Conservation (phyloP, 1,140 invertebrate species). For the Protaetia brevitarsis region DNA sequence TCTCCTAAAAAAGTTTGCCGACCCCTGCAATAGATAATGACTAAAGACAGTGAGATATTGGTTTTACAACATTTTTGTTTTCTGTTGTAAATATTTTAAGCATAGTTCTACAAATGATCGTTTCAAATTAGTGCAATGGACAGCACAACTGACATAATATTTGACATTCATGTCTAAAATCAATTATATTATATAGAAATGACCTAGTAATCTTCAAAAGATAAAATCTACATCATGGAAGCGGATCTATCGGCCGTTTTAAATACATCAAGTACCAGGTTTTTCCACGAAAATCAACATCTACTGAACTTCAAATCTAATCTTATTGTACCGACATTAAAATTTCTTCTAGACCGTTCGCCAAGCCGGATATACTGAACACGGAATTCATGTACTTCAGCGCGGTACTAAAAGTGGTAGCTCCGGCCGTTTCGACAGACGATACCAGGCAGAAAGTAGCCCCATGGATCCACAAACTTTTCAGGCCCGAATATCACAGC, state of each 20-base stretch:
- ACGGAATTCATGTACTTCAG: constrained; percentile 39
- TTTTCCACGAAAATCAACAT: too few species aligned
- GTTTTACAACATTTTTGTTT: too few species aligned
- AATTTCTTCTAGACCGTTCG: neutral
- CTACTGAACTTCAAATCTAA: too few species aligned
- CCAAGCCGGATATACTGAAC: constrained; percentile 33
- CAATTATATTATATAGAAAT: neutral
- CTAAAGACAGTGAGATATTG: too few species aligned
- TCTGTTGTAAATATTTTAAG: too few species aligned
- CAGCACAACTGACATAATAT: too few species aligned
- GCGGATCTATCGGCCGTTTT: neutral
- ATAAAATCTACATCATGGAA: neutral
- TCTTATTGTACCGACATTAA: neutral
- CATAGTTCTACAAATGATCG: too few species aligned
- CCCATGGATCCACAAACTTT: constrained; percentile 45
- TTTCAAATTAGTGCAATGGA: too few species aligned
- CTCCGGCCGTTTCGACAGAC: constrained; percentile 37
- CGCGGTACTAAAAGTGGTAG: constrained; percentile 41
- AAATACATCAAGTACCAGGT: neutral
- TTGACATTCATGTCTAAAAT: neutral
- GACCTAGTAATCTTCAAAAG: neutral
- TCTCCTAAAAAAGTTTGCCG: too few species aligned
- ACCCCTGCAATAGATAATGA: too few species aligned
- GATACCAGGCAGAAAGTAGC: constrained; percentile 36
- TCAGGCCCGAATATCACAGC: constrained; percentile 46